phyloP scores from a whole-genome alignment of 1,140 invertebrate genomes.

The Drosophila mayri region DNA sequence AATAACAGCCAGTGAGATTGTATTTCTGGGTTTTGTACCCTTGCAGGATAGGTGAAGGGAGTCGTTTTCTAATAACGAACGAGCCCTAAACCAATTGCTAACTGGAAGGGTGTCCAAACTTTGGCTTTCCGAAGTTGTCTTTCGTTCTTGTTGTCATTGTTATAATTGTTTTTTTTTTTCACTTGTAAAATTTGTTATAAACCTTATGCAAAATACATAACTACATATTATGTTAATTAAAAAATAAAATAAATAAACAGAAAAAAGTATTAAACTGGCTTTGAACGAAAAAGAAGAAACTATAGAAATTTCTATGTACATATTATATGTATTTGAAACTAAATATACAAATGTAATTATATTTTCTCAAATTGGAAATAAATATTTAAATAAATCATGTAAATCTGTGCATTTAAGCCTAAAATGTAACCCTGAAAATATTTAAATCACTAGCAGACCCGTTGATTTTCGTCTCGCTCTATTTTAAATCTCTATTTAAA shows the following conservation, averaged over 20 bases:
- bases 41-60: background rate
- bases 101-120: background rate
- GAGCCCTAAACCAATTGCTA: background rate
- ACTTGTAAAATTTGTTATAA: background rate
- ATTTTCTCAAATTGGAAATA: background rate
- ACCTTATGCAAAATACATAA: background rate
- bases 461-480: background rate
- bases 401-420: background rate
- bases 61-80: too few relatives aligned
- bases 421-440: background rate
- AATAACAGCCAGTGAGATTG: conserved; percentile 14
- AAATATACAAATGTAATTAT: background rate
- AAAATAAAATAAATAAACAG: background rate
- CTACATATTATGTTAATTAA: background rate
- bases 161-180: background rate
- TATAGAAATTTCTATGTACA: background rate
- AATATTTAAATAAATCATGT: conserved; percentile 1
- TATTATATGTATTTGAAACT: background rate
- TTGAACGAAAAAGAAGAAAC: background rate
- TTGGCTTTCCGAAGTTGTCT: background rate
- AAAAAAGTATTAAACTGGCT: background rate
- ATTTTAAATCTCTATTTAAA: background rate
- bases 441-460: background rate
- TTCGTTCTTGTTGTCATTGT: background rate
- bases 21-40: background rate